Percentiles rank a stretch among this genome's conserved stretches.
These are phyloP conservation scores for Stylophora pistillata DNA, from an alignment of 64 coral and sea anemone species.

Conservation along the genomic window DNA sequence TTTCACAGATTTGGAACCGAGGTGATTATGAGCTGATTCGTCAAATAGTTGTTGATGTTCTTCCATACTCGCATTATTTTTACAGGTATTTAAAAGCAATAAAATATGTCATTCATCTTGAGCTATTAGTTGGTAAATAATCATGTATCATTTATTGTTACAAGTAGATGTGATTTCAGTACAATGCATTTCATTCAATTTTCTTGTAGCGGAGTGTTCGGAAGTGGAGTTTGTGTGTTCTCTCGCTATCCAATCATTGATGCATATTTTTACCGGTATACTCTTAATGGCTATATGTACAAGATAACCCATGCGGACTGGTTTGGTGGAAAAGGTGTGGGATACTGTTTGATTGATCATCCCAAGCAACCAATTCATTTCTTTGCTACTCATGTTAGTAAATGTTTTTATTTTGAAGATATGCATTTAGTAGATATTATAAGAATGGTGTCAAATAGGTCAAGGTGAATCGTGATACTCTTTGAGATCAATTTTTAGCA, in stretches of 20 bases:
- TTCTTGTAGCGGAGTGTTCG: constrained; percentile 67
- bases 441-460: too few species aligned
- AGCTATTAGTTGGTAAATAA: too few species aligned
- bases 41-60: constrained; percentile 53
- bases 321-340: constrained; percentile 87
- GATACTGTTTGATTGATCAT: constrained; percentile 91
- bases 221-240: constrained; percentile 92
- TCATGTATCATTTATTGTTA: too few species aligned
- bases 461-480: background rate
- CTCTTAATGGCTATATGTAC: constrained; percentile 88
- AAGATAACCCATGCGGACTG: constrained; percentile 85
- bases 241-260: constrained; percentile 86
- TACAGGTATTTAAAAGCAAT: constrained; percentile 64
- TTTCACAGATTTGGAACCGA: constrained; percentile 88
- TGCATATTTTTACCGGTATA: constrained; percentile 76
- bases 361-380: constrained; percentile 68
- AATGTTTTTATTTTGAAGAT: too few species aligned
- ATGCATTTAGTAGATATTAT: too few species aligned
- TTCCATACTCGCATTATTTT: constrained; percentile 92
- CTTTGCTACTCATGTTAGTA: constrained; percentile 87
- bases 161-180: background rate
- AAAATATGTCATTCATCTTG: too few species aligned
- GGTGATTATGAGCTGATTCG: constrained; percentile 76
- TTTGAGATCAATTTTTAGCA: background rate
- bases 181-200: background rate